phyloP scores from a whole-genome alignment of 2,888 invertebrate species.

The Dryococelus australis region DNA sequence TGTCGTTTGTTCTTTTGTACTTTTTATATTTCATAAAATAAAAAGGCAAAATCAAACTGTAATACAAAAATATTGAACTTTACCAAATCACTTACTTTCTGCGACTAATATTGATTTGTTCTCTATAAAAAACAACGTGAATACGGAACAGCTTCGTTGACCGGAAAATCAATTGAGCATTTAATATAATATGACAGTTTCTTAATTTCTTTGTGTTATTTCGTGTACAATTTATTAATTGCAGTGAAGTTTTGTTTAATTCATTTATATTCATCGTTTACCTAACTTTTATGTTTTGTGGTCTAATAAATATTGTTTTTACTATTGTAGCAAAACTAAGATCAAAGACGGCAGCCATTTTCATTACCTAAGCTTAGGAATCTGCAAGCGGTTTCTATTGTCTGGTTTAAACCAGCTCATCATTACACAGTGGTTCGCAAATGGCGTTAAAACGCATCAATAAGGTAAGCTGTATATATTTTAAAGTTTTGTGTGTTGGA shows the following conservation, averaged over 20 bases:
- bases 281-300: not conserved
- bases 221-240: not conserved
- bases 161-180: not conserved
- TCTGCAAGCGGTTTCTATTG: conserved; percentile 81
- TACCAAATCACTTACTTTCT: no score
- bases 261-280: not conserved
- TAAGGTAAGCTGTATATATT: conserved; percentile 68
- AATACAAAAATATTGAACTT: no score
- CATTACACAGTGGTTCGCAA: conserved; percentile 61
- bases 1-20: no score
- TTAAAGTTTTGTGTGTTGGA: conserved; percentile 46
- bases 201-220: not conserved
- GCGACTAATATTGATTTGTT: no score
- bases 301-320: not conserved
- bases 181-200: not conserved
- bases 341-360: conserved; percentile 58
- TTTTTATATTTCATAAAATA: no score
- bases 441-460: conserved; percentile 98
- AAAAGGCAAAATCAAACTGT: no score
- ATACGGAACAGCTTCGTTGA: not conserved
- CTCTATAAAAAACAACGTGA: not conserved
- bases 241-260: not conserved
- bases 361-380: conserved; percentile 87
- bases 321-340: conserved; percentile 33
- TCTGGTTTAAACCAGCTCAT: conserved; percentile 76